Evolutionary conservation across 2,797 vertebrate species (phyloP), one percentile per base, ranked within the genome.

Genomic region (Phyllotis vaccarum): DNA sequence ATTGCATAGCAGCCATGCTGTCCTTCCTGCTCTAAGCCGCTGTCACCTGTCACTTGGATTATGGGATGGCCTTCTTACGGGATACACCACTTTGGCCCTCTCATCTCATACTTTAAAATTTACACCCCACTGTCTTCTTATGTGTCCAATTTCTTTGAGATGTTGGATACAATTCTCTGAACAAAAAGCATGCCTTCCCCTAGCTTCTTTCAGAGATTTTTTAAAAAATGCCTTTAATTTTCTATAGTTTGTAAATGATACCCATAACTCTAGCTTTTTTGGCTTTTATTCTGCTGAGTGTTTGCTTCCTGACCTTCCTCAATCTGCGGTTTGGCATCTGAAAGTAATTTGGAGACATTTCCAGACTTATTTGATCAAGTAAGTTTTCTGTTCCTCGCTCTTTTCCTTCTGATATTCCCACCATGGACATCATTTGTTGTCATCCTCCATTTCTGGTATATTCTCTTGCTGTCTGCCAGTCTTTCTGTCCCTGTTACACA

Each of bases 181-280:
- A 34, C 9, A 46, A 37, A 34, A 75, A 1, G 19, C n/a, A 6
- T 31, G 85, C 19, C 29, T 62, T 21, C 34, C 14, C n/a, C n/a
- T 2, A 5, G 19, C 7, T 75, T 90, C 34, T 95, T 90, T 86
- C 10, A 52, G 34, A 24, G 37, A 22, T 49, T 89, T 49, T 89
- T 31, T 34, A 17, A 9, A 56, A 62, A 64, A 90, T 49, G 11
- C 49, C 10, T 86, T 81, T 75, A 43, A 3, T 82, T 91, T 95
- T 82, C 68, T 95, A 10, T 49, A 78, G 60, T 82, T 91, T 93
- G 68, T 54, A 91, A 62, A 58, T 52, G 7, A 56, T 34, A 37
- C 24, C 1, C 16, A 10, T 29, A 22, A n/a, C 21, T 88, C 19
- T 82, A 31, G 52, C 12, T 70, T 72, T 75, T 70, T 40, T 68